phyloP scores from a whole-genome alignment of 2,113 vertebrate species.

The Indicator indicator region DNA sequence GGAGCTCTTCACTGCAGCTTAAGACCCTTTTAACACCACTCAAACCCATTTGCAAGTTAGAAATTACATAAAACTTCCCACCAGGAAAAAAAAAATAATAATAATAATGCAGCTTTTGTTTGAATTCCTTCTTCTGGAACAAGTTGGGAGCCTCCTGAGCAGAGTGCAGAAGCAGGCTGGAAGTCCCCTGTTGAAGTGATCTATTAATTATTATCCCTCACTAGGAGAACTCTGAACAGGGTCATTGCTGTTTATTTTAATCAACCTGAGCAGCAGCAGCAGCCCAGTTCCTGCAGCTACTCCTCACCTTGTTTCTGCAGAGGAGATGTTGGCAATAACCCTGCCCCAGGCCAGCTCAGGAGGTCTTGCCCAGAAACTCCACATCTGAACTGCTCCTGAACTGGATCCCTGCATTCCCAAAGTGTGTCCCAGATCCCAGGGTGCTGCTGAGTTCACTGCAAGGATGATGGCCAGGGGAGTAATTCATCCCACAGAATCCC shows the following conservation, averaged over 20 bases:
- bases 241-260: not conserved
- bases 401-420: not conserved
- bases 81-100: not conserved
- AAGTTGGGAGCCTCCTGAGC: not conserved
- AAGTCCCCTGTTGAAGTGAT: not conserved
- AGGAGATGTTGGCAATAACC: not conserved
- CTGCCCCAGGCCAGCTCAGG: not conserved
- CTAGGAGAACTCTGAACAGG: not conserved
- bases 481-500: too few species aligned
- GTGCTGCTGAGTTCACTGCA: too few species aligned
- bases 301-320: not conserved
- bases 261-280: not conserved
- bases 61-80: not conserved
- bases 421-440: too few species aligned
- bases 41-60: not conserved
- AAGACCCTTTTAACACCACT: not conserved
- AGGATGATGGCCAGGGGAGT: too few species aligned
- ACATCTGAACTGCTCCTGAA: not conserved
- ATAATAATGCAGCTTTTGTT: not conserved
- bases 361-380: not conserved
- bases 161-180: not conserved
- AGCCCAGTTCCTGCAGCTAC: not conserved
- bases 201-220: constrained; percentile 4
- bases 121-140: not conserved
- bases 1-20: not conserved